Conservation (phyloP, 2,113 vertebrate genomes). For the Enhydra lutris region DNA sequence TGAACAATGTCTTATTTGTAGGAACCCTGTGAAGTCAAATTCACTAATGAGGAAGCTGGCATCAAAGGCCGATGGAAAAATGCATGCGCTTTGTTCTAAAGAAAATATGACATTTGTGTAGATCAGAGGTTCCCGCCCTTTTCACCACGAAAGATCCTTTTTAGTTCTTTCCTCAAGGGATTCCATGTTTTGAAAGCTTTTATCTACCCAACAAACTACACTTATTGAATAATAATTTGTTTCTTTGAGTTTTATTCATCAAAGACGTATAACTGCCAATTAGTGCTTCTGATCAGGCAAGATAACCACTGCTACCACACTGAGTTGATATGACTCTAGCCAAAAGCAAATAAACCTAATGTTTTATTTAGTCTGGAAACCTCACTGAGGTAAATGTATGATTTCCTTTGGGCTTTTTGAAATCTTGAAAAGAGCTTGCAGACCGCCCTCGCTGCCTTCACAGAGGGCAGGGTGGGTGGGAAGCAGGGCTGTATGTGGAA, state of each 20-base stretch:
- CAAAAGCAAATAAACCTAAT: constrained; percentile 66
- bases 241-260: constrained; percentile 66
- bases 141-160: constrained; percentile 35
- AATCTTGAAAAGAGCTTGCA: constrained; percentile 49
- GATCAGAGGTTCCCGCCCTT: constrained; percentile 11
- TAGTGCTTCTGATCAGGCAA: constrained; percentile 51
- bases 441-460: background rate
- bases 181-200: constrained; percentile 63
- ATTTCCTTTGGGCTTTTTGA: constrained; percentile 69
- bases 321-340: constrained; percentile 43
- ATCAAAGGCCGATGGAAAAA: constrained; percentile 30
- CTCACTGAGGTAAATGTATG: constrained; percentile 55
- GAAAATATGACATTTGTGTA: constrained; percentile 5
- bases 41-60: background rate
- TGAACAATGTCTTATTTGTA: background rate
- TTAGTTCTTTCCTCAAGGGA: constrained; percentile 53
- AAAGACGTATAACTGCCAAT: constrained; percentile 64
- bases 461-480: background rate
- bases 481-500: background rate
- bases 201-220: constrained; percentile 62
- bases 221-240: constrained; percentile 74
- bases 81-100: constrained; percentile 28
- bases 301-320: constrained; percentile 45
- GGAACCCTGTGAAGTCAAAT: constrained; percentile 3
- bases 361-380: constrained; percentile 76